Percentiles rank a stretch among this genome's conserved stretches.
These are phyloP conservation scores for Ibidorhyncha struthersii DNA, from an alignment of 2,113 vertebrate genomes.

Conservation along the genomic window DNA sequence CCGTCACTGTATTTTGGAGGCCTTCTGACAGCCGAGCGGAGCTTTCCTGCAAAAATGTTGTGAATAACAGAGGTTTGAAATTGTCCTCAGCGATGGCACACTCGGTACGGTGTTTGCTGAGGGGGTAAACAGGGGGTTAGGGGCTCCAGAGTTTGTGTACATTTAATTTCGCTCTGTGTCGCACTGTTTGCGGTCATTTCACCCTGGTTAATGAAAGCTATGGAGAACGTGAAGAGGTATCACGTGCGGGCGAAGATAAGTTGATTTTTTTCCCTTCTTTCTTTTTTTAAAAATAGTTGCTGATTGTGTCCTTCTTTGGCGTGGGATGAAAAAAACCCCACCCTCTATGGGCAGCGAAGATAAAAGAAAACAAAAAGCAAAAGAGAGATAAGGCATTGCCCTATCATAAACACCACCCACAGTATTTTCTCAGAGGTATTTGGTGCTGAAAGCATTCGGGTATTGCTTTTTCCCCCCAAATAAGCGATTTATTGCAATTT, in stretches of 20 bases:
- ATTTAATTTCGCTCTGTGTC: constrained; percentile 68
- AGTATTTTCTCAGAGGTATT: constrained; percentile 65
- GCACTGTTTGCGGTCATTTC: constrained; percentile 69
- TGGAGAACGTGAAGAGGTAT: constrained; percentile 54
- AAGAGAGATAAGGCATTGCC: constrained; percentile 64
- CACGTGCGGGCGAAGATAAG: constrained; percentile 28
- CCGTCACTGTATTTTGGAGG: not conserved
- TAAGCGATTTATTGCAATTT: constrained; percentile 56
- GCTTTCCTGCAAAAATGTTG: not conserved
- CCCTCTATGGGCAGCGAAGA: constrained; percentile 38
- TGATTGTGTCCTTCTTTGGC: constrained; percentile 63
- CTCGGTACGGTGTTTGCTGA: not conserved
- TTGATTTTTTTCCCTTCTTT: not conserved
- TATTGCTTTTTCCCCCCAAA: constrained; percentile 10
- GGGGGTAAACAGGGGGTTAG: constrained; percentile 10
- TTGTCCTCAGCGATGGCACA: not conserved
- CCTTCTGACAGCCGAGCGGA: not conserved
- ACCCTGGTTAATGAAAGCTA: constrained; percentile 62
- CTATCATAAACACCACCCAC: constrained; percentile 31
- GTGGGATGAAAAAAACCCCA: not conserved
- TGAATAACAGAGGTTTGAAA: not conserved
- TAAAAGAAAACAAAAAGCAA: not conserved
- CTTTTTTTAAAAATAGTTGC: constrained; percentile 18
- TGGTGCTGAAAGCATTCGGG: constrained; percentile 57
- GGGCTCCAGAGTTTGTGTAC: constrained; percentile 55